Base-by-base conservation (phyloP, 2,113 vertebrate species). In the Noturus placidus region DNA sequence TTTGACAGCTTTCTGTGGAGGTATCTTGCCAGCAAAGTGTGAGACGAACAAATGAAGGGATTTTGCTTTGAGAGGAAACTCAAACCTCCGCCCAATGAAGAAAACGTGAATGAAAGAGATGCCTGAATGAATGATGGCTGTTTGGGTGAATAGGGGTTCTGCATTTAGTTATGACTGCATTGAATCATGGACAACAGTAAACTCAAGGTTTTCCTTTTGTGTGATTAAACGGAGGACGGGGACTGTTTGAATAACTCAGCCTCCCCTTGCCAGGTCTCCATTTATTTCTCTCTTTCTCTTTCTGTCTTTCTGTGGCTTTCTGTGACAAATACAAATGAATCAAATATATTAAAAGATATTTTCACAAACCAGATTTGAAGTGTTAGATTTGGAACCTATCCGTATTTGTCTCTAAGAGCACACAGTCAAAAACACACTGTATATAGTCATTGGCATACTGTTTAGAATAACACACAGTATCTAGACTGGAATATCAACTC, bases 1-100 rank as follows among this genome's bases (percentile, higher is more conserved):
- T 92, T 90, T 94, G 91, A 95, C 92, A 91, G 92, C 89, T 90
- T 86, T 90, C 93, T 88, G 91, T 93, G 91, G 92, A 92, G 89
- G 88, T 89, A 88, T 89, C 82, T 88, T 94, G 92, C 91, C 87
- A 94, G 88, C 92, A 93, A 93, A 92, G 88, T 89, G 90, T 88
- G 91, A 88, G 92, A 90, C 91, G 82, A 92, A 91, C 92, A 90
- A 91, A 93, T 67, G 89, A 83, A 90, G 33, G 83, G 88, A 86
- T 87, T 88, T 85, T 88, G 52, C 82, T 46, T 61, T 63, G 50
- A 89, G 91, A 91, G 91, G 91, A 93, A 94, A 94, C 87, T 90
- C 91, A 92, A 92, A 92, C 92, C 87, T 46, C 72, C 63, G 89
- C 67, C 83, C 89, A 89, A 91, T 92, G 91, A 87, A 81, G 89